Evolutionary conservation across 2,113 vertebrate species (phyloP).

Genomic region (Sinocyclocheilus maitianheensis): DNA sequence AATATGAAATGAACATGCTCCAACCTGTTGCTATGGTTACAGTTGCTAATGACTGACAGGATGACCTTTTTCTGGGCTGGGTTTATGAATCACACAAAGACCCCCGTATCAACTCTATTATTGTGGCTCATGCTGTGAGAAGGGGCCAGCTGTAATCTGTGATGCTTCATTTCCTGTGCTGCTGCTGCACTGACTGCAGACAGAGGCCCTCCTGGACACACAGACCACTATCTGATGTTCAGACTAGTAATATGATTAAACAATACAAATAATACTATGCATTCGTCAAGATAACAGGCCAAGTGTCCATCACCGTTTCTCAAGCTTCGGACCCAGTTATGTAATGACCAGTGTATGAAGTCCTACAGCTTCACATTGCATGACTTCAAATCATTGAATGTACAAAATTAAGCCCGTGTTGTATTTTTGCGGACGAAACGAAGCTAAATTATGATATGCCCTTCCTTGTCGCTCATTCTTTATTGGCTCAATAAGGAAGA

Average conservation of each 20-base stretch:
- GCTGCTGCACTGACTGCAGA: conserved; percentile 16
- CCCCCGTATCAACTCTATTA: conserved; percentile 2
- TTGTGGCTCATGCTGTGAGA: conserved; percentile 16
- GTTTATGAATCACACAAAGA: conserved; percentile 34
- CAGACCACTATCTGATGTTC: not conserved
- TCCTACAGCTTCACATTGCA: not conserved
- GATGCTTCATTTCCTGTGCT: conserved; percentile 37
- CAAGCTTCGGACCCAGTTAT: conserved; percentile 8
- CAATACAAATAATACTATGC: not conserved
- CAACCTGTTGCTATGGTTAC: conserved; percentile 54
- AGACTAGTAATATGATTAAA: not conserved
- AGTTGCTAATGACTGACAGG: conserved; percentile 35
- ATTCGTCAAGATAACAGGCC: not conserved
- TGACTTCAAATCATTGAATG: not conserved
- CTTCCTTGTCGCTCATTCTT: not conserved
- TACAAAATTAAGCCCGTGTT: not conserved
- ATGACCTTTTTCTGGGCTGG: conserved; percentile 49
- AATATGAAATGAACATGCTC: conserved; percentile 37
- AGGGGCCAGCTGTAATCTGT: conserved; percentile 16
- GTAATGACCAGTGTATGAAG: conserved; percentile 19
- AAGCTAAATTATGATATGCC: not conserved
- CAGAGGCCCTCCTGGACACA: not conserved
- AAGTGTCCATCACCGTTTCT: not conserved
- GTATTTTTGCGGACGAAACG: not conserved
- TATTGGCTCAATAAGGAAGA: not conserved